Evolutionary conservation across 2,888 invertebrate species (phyloP).

Genomic region (Tenthredo livida): DNA sequence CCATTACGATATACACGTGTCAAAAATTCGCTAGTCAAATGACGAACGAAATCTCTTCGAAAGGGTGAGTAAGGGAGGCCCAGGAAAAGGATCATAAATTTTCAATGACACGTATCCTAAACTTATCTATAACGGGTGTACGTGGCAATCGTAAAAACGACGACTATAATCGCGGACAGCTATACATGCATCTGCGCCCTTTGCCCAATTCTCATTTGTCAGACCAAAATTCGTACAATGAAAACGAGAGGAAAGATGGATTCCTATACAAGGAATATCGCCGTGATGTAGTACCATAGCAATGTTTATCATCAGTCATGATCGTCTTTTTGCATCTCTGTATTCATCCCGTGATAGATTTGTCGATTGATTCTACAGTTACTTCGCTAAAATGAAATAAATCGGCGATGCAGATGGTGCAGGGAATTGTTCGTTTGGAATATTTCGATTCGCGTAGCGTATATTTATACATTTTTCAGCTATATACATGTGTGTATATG

Average conservation of each 20-base stretch:
- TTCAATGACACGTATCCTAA: conserved; percentile 12
- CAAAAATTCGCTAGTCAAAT: not conserved
- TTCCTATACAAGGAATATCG: not conserved
- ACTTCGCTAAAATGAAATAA: not conserved
- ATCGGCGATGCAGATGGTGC: not conserved
- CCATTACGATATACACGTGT: not conserved
- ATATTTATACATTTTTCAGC: not conserved
- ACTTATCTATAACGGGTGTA: not conserved
- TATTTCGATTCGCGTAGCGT: not conserved
- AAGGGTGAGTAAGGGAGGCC: not conserved
- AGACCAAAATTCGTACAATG: not conserved
- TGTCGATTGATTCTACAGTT: not conserved
- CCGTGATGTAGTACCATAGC: not conserved
- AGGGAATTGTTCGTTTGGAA: not conserved
- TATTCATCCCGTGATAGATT: not conserved
- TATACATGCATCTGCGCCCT: not conserved
- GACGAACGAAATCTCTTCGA: not conserved
- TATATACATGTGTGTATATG: not conserved
- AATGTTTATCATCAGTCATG: not conserved
- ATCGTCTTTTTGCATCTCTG: not conserved
- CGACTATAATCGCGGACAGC: not conserved
- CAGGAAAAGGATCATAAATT: not conserved
- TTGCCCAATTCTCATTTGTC: not conserved
- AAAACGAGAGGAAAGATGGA: not conserved
- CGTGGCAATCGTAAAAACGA: not conserved